phyloP scores from a whole-genome alignment of 1,140 invertebrate genomes.

The Magallana angulata region DNA sequence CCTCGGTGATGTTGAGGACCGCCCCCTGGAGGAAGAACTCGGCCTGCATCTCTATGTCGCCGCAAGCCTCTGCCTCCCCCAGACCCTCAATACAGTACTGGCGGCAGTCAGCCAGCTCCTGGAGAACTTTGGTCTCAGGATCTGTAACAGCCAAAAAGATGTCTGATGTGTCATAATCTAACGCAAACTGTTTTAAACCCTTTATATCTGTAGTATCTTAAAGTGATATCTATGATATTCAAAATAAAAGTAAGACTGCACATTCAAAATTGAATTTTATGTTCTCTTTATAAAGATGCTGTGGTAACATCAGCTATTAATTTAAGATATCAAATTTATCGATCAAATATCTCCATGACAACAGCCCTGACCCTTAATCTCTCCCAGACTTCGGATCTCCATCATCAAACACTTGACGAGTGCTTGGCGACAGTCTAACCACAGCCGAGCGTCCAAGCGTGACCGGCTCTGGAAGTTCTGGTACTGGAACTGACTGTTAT shows the following conservation, averaged over 20 bases:
- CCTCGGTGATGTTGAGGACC: constrained; percentile 75
- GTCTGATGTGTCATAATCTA: too few species aligned
- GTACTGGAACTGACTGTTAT: constrained; percentile 73
- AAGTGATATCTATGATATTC: too few species aligned
- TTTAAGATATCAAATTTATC: too few species aligned
- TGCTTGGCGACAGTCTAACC: constrained; percentile 74
- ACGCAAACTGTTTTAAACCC: too few species aligned
- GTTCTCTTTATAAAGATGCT: too few species aligned
- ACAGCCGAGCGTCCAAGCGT: constrained; percentile 74
- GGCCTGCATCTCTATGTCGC: constrained; percentile 74
- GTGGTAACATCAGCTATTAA: neutral
- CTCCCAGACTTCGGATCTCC: constrained; percentile 76
- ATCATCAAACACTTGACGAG: constrained; percentile 72
- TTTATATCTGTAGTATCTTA: too few species aligned
- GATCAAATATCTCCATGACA: too few species aligned
- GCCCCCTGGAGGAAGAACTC: constrained; percentile 74
- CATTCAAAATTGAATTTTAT: too few species aligned
- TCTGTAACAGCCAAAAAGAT: neutral
- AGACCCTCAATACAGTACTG: constrained; percentile 76
- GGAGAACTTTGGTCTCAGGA: constrained; percentile 70
- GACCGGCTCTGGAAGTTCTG: constrained; percentile 77
- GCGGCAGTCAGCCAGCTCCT: constrained; percentile 74
- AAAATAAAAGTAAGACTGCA: too few species aligned
- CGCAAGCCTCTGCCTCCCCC: constrained; percentile 73
- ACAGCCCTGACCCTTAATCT: constrained; percentile 70